Conservation (phyloP, 2,797 vertebrate species). For the Onychomys torridus region DNA sequence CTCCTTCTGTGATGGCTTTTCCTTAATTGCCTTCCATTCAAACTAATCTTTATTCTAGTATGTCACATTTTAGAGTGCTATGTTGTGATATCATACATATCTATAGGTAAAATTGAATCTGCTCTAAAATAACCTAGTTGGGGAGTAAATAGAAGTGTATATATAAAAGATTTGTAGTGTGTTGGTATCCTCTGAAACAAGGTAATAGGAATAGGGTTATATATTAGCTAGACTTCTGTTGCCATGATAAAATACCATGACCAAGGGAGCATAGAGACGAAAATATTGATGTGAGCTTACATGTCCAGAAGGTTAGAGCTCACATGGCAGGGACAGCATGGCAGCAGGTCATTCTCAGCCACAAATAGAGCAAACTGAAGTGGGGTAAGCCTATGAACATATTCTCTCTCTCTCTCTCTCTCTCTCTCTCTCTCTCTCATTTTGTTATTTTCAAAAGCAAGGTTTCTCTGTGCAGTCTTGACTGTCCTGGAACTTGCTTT, state of each 20-base stretch:
- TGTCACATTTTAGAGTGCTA: background rate
- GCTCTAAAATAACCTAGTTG: slow-evolving; percentile 30
- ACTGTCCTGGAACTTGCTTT: background rate
- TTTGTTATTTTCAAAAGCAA: background rate
- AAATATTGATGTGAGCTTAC: background rate
- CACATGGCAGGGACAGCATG: background rate
- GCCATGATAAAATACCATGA: background rate
- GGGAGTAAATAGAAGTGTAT: background rate
- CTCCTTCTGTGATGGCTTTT: background rate
- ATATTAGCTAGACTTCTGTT: background rate
- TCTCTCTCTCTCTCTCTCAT: background rate
- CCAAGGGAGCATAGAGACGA: background rate
- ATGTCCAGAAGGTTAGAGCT: background rate
- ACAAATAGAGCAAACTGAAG: background rate
- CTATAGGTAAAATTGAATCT: slow-evolving; percentile 21
- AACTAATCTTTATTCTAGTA: background rate
- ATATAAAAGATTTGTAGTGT: background rate
- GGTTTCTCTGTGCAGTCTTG: background rate
- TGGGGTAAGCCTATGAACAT: too few species aligned
- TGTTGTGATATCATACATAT: background rate
- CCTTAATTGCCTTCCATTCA: slow-evolving; percentile 22
- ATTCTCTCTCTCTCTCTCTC: background rate
- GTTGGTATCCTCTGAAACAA: background rate
- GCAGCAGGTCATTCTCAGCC: background rate
- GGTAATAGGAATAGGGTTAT: background rate